phyloP scores from a whole-genome alignment of 2,888 invertebrate genomes.

The Nebria salina region DNA sequence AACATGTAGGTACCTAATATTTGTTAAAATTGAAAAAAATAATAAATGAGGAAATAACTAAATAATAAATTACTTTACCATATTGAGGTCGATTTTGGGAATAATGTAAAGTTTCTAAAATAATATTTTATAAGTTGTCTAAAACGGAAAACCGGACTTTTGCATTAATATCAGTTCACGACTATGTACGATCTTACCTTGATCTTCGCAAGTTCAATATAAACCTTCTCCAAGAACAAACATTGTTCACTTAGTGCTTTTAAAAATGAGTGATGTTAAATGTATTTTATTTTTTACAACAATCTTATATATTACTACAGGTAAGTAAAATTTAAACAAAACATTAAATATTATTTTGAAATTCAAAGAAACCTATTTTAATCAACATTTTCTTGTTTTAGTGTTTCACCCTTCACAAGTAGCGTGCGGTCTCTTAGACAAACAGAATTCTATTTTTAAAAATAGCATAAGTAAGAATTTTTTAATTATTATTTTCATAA shows the following conservation, averaged over 20 bases:
- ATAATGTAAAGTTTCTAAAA: not conserved
- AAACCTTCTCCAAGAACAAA: conserved; percentile 30
- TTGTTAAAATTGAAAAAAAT: not conserved
- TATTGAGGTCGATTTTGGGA: not conserved
- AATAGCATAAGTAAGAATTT: not conserved
- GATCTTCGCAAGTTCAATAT: conserved; percentile 33
- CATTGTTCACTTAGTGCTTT: conserved; percentile 27
- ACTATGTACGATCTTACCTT: conserved; percentile 42
- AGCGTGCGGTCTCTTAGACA: not conserved
- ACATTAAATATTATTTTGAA: not conserved
- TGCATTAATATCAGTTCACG: conserved; percentile 7
- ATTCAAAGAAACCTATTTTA: not conserved
- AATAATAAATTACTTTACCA: not conserved
- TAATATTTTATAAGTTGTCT: not conserved
- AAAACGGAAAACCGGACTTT: not conserved
- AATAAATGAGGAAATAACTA: not conserved
- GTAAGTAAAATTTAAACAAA: not conserved
- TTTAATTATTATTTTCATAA: not conserved
- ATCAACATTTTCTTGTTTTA: not conserved
- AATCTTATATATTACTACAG: not conserved
- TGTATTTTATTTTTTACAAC: conserved; percentile 15
- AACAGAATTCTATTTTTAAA: not conserved
- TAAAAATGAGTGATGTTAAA: conserved; percentile 39
- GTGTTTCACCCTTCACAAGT: not conserved
- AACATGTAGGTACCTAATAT: no score